Percentiles rank a stretch among this genome's conserved stretches.
These are phyloP conservation scores for Nesometra sesokonis DNA, from an alignment of 35 echinoderm and acorn worm species.

Conservation along the genomic window DNA sequence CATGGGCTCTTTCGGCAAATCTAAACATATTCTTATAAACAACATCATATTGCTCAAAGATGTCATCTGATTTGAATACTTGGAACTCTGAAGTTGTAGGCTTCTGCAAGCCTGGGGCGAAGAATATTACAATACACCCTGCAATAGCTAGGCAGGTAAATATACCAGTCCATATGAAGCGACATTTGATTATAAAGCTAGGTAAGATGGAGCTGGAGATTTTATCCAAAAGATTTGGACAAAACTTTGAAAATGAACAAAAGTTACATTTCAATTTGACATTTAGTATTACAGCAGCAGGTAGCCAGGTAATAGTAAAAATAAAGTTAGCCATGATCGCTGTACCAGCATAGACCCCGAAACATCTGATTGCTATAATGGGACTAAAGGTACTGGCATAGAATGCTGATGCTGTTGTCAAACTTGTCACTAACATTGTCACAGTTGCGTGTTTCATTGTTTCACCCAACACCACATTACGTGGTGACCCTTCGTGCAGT, in stretches of 20 bases:
- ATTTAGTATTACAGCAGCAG: slow-evolving; percentile 58
- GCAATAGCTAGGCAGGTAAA: slow-evolving; percentile 39
- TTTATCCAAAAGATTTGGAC: slow-evolving; percentile 1
- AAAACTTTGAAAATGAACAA: neutral
- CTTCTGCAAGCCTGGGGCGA: slow-evolving; percentile 22
- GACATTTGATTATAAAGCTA: slow-evolving; percentile 36
- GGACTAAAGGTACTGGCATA: slow-evolving; percentile 50
- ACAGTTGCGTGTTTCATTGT: slow-evolving; percentile 44
- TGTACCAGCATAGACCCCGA: slow-evolving; percentile 60
- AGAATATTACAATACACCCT: slow-evolving; percentile 26
- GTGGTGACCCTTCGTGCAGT: neutral
- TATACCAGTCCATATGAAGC: slow-evolving; percentile 51
- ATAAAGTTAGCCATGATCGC: slow-evolving; percentile 69
- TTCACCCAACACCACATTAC: slow-evolving; percentile 17
- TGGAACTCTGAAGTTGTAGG: slow-evolving; percentile 54
- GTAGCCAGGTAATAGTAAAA: slow-evolving; percentile 66
- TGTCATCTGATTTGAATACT: slow-evolving; percentile 27
- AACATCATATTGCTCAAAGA: slow-evolving; percentile 66
- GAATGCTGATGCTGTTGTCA: slow-evolving; percentile 69
- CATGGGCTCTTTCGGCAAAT: neutral
- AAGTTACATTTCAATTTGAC: slow-evolving; percentile 14
- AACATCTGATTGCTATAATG: slow-evolving; percentile 65
- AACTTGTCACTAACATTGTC: slow-evolving; percentile 86
- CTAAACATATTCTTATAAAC: slow-evolving; percentile 43
- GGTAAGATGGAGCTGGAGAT: slow-evolving; percentile 26